These are phyloP conservation scores for Electrona antarctica DNA, from an alignment of 2,113 vertebrate species.

Conservation along the genomic window DNA sequence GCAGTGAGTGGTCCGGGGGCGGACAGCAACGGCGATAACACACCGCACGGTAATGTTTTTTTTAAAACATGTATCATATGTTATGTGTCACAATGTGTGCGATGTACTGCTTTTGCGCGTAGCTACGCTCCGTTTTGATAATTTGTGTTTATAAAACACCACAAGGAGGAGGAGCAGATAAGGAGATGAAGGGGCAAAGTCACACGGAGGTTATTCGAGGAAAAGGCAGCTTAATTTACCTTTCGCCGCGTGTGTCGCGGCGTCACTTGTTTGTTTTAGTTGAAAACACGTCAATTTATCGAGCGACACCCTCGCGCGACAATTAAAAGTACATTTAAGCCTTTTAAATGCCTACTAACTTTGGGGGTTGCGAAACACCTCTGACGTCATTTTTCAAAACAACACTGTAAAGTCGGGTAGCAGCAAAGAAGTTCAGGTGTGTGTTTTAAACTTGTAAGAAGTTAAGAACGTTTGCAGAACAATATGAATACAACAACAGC, in stretches of 20 bases:
- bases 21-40: slow-evolving; percentile 30
- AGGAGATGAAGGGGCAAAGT: slow-evolving; percentile 63
- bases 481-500: no score
- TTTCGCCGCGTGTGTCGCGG: no score
- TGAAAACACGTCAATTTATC: neutral
- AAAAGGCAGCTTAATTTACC: neutral
- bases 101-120: neutral
- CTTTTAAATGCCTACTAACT: no score
- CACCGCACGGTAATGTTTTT: slow-evolving; percentile 56
- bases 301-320: neutral
- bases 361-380: slow-evolving; percentile 3
- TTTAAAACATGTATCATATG: rapidly evolving
- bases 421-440: no score
- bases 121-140: neutral
- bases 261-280: neutral
- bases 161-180: neutral
- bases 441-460: no score
- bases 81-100: neutral
- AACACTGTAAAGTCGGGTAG: no score
- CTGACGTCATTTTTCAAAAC: neutral
- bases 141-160: neutral
- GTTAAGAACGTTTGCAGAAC: no score
- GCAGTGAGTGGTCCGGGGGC: slow-evolving; percentile 46
- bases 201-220: slow-evolving; percentile 65
- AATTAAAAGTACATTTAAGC: no score